Conservation (phyloP, 53 echinoderm and acorn worm genomes). For the Patiria pectinifera region DNA sequence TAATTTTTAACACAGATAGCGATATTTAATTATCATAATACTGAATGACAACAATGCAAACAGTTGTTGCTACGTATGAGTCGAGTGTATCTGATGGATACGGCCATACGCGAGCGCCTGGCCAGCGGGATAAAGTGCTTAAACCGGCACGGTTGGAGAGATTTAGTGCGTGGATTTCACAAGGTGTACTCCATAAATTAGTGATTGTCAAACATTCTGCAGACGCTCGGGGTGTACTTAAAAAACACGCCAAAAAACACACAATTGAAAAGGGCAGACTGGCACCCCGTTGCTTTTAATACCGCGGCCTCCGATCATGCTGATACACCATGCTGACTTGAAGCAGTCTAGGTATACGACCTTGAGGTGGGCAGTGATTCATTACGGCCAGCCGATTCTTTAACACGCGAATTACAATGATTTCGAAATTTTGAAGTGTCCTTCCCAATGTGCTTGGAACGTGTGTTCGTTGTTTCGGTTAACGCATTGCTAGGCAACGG, state of each 20-base stretch:
- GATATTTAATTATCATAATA: too few species aligned
- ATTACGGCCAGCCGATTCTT: background rate
- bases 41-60: too few species aligned
- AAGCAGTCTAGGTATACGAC: background rate
- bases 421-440: background rate
- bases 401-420: background rate
- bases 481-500: background rate
- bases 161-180: background rate
- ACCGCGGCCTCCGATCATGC: background rate
- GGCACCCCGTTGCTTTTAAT: slow-evolving; percentile 8
- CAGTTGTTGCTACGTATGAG: background rate
- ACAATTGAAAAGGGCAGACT: background rate
- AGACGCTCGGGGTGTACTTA: background rate
- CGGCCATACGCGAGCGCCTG: background rate
- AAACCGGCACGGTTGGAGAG: background rate
- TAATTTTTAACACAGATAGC: too few species aligned
- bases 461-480: background rate
- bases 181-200: background rate
- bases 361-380: background rate
- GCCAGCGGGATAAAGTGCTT: background rate
- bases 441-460: background rate
- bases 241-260: background rate
- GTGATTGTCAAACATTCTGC: background rate
- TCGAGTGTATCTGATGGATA: background rate
- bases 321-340: background rate